These are phyloP conservation scores for Nemotelus nigrinus DNA, from an alignment of 2,888 invertebrate species.

Conservation along the genomic window DNA sequence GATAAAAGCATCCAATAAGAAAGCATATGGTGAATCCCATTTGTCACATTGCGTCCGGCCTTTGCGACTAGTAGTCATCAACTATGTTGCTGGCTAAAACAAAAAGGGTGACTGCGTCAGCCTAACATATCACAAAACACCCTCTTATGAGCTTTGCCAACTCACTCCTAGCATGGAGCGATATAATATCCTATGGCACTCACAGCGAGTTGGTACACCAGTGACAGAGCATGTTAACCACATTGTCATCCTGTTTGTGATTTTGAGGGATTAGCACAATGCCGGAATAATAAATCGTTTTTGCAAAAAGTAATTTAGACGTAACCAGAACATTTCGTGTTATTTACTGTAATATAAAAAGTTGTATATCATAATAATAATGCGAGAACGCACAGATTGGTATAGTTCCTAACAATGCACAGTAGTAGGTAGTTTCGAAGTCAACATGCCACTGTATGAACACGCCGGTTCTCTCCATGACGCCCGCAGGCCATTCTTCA, in stretches of 20 bases:
- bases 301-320: constrained; percentile 50
- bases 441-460: constrained; percentile 9
- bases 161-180: too few relatives aligned
- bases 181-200: too few relatives aligned
- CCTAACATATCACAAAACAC: constrained; percentile 4
- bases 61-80: neutral
- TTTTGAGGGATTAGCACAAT: constrained; percentile 52
- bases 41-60: constrained; percentile 32
- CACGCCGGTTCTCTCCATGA: neutral
- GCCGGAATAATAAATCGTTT: constrained; percentile 51
- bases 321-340: constrained; percentile 46
- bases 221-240: constrained; percentile 51
- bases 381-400: constrained; percentile 16
- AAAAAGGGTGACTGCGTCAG: constrained; percentile 32
- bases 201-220: constrained; percentile 28
- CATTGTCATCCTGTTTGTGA: constrained; percentile 52
- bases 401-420: neutral
- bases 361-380: constrained; percentile 50
- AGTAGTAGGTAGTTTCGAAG: constrained; percentile 27
- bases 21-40: constrained; percentile 36
- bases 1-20: constrained; percentile 39
- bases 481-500: neutral
- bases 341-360: constrained; percentile 49
- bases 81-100: neutral
- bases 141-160: neutral